These are phyloP conservation scores for Apocrypta bakeri DNA, from an alignment of 1,140 invertebrate species.

Conservation along the genomic window DNA sequence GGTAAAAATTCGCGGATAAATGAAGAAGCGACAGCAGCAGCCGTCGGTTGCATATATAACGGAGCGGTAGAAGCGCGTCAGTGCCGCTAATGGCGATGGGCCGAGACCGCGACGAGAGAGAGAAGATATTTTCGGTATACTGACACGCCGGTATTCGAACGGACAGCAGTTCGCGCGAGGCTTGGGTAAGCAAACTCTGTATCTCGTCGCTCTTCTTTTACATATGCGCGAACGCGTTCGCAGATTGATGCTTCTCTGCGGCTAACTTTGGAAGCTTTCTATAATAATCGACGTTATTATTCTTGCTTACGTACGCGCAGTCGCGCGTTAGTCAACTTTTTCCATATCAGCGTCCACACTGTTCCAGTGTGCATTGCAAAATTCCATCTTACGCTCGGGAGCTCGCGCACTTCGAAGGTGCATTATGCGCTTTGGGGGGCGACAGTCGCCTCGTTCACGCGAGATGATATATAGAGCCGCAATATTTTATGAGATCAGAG, in stretches of 20 bases:
- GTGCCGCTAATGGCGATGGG: constrained; percentile 45
- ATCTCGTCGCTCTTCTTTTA: background rate
- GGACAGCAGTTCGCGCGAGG: constrained; percentile 6
- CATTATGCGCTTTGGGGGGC: too few relatives aligned
- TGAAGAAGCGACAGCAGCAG: background rate
- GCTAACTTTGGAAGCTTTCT: background rate
- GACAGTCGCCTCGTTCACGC: too few relatives aligned
- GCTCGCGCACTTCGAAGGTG: too few relatives aligned
- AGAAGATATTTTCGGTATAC: constrained; percentile 43
- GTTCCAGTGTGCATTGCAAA: too few relatives aligned
- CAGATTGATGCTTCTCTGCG: constrained; percentile 24
- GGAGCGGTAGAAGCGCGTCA: background rate
- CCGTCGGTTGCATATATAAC: constrained; percentile 15
- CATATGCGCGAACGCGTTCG: background rate
- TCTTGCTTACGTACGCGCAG: background rate
- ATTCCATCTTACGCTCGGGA: too few relatives aligned
- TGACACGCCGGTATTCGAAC: constrained; percentile 26
- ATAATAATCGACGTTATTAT: background rate
- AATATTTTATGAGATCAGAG: too few relatives aligned
- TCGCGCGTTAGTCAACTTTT: too few relatives aligned
- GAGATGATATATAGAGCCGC: background rate
- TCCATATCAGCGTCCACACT: too few relatives aligned
- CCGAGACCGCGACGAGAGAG: constrained; percentile 36
- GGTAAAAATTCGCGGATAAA: background rate
- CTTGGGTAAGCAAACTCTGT: constrained; percentile 12